phyloP scores from a whole-genome alignment of 1,140 invertebrate genomes.

The Drosophila elegans region DNA sequence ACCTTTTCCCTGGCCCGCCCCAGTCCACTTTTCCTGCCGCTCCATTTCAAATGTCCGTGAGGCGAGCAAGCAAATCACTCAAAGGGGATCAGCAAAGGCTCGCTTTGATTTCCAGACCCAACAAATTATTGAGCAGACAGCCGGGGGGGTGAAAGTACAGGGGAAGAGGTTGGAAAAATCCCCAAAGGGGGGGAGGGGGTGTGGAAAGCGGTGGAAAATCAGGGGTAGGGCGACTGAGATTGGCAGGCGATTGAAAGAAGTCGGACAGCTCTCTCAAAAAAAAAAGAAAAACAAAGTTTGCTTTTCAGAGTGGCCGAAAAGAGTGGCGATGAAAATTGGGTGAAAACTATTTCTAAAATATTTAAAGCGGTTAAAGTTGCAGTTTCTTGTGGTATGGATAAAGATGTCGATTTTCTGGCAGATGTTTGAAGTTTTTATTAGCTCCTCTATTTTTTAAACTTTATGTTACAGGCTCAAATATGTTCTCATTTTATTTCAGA shows the following conservation, averaged over 20 bases:
- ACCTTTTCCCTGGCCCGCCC: background rate
- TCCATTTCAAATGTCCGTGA: constrained; percentile 52
- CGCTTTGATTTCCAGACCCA: constrained; percentile 57
- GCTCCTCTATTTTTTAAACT: background rate
- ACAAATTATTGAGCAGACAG: constrained; percentile 55
- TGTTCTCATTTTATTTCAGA: too few relatives aligned
- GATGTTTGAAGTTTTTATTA: background rate
- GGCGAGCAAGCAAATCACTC: constrained; percentile 62
- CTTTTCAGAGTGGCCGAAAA: constrained; percentile 9
- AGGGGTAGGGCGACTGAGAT: constrained; percentile 13
- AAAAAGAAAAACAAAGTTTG: constrained; percentile 17
- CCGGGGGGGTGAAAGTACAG: background rate
- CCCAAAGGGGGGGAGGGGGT: background rate
- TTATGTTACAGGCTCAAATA: background rate
- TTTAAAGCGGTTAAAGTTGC: constrained; percentile 16
- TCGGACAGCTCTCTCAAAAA: constrained; percentile 9
- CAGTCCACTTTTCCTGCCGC: constrained; percentile 13
- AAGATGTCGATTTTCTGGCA: background rate
- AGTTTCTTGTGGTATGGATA: background rate
- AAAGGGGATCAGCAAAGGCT: constrained; percentile 53
- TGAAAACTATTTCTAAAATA: constrained; percentile 37
- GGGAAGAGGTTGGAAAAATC: background rate
- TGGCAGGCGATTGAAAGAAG: constrained; percentile 33
- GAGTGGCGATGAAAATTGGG: constrained; percentile 1
- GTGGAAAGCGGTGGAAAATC: constrained; percentile 2